Base-by-base conservation (phyloP, 2,888 invertebrate genomes). In the Cosmorhoe ocellata region DNA sequence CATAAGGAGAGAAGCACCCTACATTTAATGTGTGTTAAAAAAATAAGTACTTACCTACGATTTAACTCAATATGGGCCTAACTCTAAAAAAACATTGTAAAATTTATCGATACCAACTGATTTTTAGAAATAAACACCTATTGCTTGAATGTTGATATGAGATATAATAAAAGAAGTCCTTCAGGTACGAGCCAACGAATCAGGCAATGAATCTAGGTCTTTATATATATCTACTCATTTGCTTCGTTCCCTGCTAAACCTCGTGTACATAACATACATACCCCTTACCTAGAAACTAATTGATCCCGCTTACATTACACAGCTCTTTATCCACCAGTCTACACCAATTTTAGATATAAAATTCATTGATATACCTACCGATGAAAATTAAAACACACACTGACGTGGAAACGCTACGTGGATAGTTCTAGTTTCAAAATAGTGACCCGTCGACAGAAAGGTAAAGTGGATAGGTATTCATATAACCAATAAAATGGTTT, bases 241-340 rank as follows among this genome's bases (percentile, higher is more conserved):
- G 3, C 22, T 33, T 42, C 14, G 24, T 42, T 42, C 33, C 42
- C 27, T 42, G 33, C 42, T 42, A 22, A 76, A 59, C 69, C 69
- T 66, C 62, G 77, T 67, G 74, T 67, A 45, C 51, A 32, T 37
- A 26, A 45, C 51, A 32, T 37, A 26, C 42, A 34, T 34, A 67
- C 74, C 74, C 69, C 72, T 79, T 82, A 80, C 66, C 74, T 81
- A 86, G 76, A 78, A 81, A 76, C 86, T 88, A 89, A 80, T 89
- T 89, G 89, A 88, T 89, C 89, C 89, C 89, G 76, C 87, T 82
- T 84, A 81, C 74, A 77, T 75, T 81, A 81, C 81, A 81, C 81
- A 83, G 81, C 79, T 81, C 79, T 70, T 74, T 72, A 68, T 64
- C 72, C 76, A 68, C 67, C 73, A 70, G 64, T 74, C 74, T 74